A percentile compares a stretch with the other conserved stretches of the same genome.
These are phyloP conservation scores for Glossophaga mutica DNA, from an alignment of 2,797 vertebrate genomes.

Conservation along the genomic window DNA sequence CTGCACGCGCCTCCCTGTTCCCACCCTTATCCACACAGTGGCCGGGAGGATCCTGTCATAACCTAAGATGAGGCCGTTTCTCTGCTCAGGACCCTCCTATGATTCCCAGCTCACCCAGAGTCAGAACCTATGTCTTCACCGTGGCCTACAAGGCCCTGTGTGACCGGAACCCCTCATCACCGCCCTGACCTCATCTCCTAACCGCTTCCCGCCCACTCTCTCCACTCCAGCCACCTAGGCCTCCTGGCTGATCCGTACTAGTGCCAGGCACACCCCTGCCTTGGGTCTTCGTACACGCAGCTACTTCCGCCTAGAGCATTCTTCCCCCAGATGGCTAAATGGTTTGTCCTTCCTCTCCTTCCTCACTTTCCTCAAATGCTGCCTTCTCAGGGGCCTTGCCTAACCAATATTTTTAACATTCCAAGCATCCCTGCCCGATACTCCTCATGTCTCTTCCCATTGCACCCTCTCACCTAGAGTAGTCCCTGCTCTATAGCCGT, in stretches of 20 bases:
- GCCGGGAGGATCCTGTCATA: neutral
- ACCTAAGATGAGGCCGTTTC: neutral
- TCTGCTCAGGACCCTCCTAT: neutral
- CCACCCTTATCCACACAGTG: neutral
- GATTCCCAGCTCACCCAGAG: neutral
- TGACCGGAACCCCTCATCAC: no score
- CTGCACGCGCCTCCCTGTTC: neutral
- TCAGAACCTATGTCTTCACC: neutral
- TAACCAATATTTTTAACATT: no score
- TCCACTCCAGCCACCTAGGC: neutral
- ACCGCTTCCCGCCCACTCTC: neutral
- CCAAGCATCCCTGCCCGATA: neutral
- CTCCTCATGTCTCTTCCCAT: neutral
- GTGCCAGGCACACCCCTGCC: neutral
- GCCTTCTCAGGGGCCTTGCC: neutral
- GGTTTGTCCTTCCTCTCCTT: neutral
- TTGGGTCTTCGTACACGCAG: neutral
- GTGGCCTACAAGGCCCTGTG: neutral
- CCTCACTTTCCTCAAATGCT: neutral
- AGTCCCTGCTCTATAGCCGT: neutral
- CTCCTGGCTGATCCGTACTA: neutral
- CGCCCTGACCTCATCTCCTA: neutral
- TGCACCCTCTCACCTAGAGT: neutral
- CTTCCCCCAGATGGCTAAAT: neutral
- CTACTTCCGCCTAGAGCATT: neutral